Base-by-base conservation (phyloP, 2,113 vertebrate genomes). In the Podarcis cretensis region DNA sequence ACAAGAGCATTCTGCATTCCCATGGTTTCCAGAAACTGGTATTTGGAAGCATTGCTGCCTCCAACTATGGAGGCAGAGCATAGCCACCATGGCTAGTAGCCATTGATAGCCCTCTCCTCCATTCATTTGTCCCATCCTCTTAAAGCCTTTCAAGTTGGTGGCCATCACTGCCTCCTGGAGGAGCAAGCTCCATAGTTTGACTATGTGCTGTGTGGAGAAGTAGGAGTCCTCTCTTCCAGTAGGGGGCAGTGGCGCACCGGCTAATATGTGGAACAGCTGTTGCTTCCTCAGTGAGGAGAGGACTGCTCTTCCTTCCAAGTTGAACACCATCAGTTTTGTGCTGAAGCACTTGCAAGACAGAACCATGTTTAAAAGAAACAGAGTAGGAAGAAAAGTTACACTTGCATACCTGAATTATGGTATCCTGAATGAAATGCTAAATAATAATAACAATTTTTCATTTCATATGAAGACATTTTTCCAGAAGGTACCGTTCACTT, bases 221-320 rank as follows among this genome's bases (percentile, higher is more conserved):
- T 57, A 0, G 37, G 32, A 79, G 48, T 87, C 79, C 1, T 5
- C 0, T 83, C 81, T 81, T n/a, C 81, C 83, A 92, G 79, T 3
- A 84, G 73, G 81, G 91, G 80, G 65, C 69, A 87, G 74, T 37
- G 82, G 90, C 73, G 37, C 71, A 32, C 0, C 6, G 23, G 9
- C 23, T 90, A 0, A 43, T 93, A 57, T 59, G 54, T 77, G 10
- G 0, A 37, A 0, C 79, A 9, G 0, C 57, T 0, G 25, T 57
- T 40, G 10, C 79, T 74, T 54, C 12, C 27, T 14, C 48, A 10
- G 2, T 30, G 13, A 71, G 81, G 69, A 20, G 83, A 71, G 32
- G 83, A 10, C 80, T 83, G 6, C 40, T 90, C 69, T 68, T 81
- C 20, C 78, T 81, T 59, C 1, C 4, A 0, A 0, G 6, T 43